Percentiles rank a stretch among this genome's conserved stretches.
Evolutionary conservation across 2,888 invertebrate species (phyloP).

Genomic region (Morpho deidamia): DNA sequence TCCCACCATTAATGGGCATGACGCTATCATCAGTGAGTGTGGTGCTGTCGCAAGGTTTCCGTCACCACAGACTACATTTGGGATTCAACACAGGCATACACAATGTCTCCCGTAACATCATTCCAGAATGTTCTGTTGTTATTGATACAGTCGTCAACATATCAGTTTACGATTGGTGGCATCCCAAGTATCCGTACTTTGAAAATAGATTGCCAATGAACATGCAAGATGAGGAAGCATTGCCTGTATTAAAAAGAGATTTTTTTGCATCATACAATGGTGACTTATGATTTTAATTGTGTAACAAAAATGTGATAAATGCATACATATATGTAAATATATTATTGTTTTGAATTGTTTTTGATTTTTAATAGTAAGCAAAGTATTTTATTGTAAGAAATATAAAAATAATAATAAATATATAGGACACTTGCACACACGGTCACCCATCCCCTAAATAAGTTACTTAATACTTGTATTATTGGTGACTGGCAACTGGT

Average conservation of each 20-base stretch:
- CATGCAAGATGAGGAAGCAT: conserved; percentile 42
- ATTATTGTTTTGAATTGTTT: conserved; percentile 9
- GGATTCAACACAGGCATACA: conserved; percentile 61
- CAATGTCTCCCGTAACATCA: conserved; percentile 41
- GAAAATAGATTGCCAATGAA: conserved; percentile 40
- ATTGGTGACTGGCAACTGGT: too few species aligned
- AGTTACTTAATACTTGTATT: too few species aligned
- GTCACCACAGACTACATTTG: conserved; percentile 74
- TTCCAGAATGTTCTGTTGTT: conserved; percentile 48
- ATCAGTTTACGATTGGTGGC: conserved; percentile 81
- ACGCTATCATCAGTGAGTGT: conserved; percentile 75
- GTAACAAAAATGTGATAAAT: conserved; percentile 11
- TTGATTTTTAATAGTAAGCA: neutral
- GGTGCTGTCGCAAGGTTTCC: conserved; percentile 72
- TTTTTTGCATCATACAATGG: conserved; percentile 39
- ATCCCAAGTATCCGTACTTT: conserved; percentile 68
- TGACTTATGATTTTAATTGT: conserved; percentile 20
- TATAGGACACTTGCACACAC: too few species aligned
- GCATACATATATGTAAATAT: conserved; percentile 8
- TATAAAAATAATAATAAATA: too few species aligned
- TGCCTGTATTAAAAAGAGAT: conserved; percentile 47
- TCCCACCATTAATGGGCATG: conserved; percentile 80
- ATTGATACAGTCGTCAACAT: conserved; percentile 52
- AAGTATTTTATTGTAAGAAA: too few species aligned
- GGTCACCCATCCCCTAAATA: too few species aligned